Evolutionary conservation across 2,888 invertebrate genomes (phyloP).

Genomic region (Rotaria sp.): DNA sequence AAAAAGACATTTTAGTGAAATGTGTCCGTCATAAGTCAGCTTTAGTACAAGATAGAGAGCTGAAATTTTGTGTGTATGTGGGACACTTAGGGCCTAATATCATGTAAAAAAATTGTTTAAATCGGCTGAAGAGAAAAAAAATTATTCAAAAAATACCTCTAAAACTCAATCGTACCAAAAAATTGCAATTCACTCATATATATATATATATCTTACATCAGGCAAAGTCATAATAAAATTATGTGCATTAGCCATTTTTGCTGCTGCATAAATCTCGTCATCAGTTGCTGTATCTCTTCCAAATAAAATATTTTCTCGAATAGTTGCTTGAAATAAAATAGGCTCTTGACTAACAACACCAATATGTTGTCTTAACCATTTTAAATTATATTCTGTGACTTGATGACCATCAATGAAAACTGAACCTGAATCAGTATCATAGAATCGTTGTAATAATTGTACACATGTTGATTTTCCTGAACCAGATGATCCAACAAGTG

Average conservation of each 20-base stretch:
- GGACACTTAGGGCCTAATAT: no score
- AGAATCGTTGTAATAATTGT: slow-evolving; percentile 53
- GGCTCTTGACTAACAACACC: slow-evolving; percentile 40
- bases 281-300: slow-evolving; percentile 42
- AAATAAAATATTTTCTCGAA: slow-evolving; percentile 36
- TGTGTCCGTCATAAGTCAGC: no score
- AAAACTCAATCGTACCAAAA: no score
- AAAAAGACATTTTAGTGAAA: no score
- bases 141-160: no score
- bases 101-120: no score
- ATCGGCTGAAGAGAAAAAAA: no score
- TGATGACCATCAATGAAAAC: slow-evolving; percentile 22
- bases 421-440: slow-evolving; percentile 46
- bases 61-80: no score
- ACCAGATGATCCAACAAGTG: slow-evolving; percentile 52
- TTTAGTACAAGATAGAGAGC: no score
- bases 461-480: slow-evolving; percentile 53
- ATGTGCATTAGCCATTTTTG: slow-evolving; percentile 39
- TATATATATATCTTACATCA: no score
- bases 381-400: slow-evolving; percentile 27
- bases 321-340: slow-evolving; percentile 37
- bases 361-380: slow-evolving; percentile 37
- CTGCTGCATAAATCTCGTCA: slow-evolving; percentile 41
- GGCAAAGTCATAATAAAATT: slow-evolving; percentile 37
- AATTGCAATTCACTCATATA: no score